Conservation (phyloP, 64 coral and sea anemone species). For the Montipora efflorescens region DNA sequence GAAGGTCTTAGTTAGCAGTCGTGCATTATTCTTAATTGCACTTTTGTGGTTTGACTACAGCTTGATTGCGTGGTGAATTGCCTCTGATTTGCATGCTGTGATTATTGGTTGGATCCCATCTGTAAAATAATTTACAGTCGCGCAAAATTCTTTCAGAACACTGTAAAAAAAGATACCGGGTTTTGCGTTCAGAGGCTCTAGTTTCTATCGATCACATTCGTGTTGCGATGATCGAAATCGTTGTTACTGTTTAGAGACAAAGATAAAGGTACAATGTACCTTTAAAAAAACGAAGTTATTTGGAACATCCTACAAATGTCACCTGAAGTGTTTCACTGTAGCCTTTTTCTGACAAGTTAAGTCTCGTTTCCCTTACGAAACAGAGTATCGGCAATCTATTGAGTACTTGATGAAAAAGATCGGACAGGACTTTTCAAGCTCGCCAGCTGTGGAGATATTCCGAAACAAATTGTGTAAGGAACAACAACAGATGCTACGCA, state of each 20-base stretch:
- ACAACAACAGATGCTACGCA: no score
- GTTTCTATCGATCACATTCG: background rate
- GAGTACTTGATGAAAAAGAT: conserved; percentile 11
- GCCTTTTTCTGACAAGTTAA: background rate
- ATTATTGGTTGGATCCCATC: background rate
- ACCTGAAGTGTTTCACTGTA: background rate
- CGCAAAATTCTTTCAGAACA: background rate
- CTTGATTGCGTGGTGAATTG: background rate
- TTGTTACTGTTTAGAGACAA: background rate
- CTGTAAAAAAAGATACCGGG: background rate
- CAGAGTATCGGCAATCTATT: background rate
- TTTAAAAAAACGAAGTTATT: background rate
- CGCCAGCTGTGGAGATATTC: background rate
- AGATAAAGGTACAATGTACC: background rate
- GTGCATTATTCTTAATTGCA: background rate
- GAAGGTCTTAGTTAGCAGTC: background rate
- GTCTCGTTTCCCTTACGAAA: background rate
- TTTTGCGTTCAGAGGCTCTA: background rate
- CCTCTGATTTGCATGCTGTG: conserved; percentile 14
- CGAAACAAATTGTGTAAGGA: background rate
- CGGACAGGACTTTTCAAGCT: background rate
- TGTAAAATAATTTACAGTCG: conserved; percentile 6
- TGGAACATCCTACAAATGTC: conserved; percentile 11
- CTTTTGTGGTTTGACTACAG: background rate
- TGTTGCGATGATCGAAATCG: background rate